Evolutionary conservation across 2,888 invertebrate species (phyloP), one percentile per base, ranked within the genome.

Genomic region (Catocala fraxini): DNA sequence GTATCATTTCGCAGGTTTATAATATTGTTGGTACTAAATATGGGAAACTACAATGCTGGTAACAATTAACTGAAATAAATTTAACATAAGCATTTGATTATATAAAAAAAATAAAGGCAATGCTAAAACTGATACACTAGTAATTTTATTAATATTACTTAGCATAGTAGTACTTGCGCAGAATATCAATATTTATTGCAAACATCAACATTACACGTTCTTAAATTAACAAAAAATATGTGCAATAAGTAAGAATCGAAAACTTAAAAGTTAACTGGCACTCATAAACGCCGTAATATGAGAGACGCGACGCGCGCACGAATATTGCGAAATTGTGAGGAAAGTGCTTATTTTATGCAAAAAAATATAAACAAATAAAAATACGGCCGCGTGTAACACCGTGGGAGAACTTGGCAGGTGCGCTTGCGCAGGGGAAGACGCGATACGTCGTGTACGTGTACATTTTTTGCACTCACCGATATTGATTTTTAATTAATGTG

Each of bases 381-480:
- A 86, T 88, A 86, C 81, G 82, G 79, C 77, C 78, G 84, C 83
- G 78, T 83, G 86, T 83, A 84, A 86, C 71, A 89, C 88, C 93
- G 93, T 93, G 93, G 92, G 93, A 93, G 92, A 90, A 86, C 73
- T 59, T 79, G 76, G 91, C 93, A 93, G 93, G 93, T 93, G 92
- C 77, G 75, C 71, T 75, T 70, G 80, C 76, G 80, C 54, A 56
- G 45, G 43, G 79, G 73, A 78, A 76, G 71, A 75, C 83, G 84
- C 80, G 79, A 83, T 79, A 79, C 75, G 71, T 71, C 72, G 65
- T 65, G 73, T 71, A 75, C 73, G 59, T 70, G 63, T 65, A 70
- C 62, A 70, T 77, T 88, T 86, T 87, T 86, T 85, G 82, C 83
- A 77, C 68, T 53, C 75, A 74, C 70, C 80, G 80, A 87, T 90